Evolutionary conservation across 2,113 vertebrate species (phyloP).

Genomic region (Sceloporus tristichus): DNA sequence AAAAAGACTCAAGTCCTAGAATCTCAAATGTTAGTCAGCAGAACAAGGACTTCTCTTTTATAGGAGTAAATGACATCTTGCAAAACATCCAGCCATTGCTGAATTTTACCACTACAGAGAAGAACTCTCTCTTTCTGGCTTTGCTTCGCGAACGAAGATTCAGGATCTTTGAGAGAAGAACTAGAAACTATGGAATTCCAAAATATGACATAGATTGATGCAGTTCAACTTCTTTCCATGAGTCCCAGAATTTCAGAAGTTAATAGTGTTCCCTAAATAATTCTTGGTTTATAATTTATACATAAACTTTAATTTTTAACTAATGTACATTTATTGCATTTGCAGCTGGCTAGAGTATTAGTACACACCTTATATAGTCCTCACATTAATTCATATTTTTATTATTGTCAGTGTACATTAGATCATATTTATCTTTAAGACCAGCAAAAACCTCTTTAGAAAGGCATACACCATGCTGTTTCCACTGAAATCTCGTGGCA

Average conservation of each 20-base stretch:
- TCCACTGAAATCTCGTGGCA: background rate
- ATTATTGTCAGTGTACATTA: background rate
- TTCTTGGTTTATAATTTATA: background rate
- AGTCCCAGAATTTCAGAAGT: background rate
- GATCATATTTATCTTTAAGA: background rate
- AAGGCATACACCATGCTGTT: background rate
- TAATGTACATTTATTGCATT: background rate
- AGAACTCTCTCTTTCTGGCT: background rate
- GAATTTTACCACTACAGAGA: background rate
- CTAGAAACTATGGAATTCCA: background rate
- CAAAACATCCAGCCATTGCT: background rate
- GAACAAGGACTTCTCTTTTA: background rate
- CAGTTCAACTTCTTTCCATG: background rate
- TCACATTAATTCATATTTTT: background rate
- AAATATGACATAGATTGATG: background rate
- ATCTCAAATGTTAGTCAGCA: background rate
- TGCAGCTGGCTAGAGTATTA: slow-evolving; percentile 18
- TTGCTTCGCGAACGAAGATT: too few species aligned
- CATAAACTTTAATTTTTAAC: slow-evolving; percentile 2
- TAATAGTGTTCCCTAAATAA: background rate
- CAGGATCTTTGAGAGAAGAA: rapidly evolving
- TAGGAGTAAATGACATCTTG: background rate
- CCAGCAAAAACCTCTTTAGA: background rate
- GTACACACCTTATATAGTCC: background rate
- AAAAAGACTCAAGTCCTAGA: background rate